Percentiles rank a stretch among this genome's conserved stretches.
Conservation (phyloP, 2,113 vertebrate species). For the Cariama cristata region DNA sequence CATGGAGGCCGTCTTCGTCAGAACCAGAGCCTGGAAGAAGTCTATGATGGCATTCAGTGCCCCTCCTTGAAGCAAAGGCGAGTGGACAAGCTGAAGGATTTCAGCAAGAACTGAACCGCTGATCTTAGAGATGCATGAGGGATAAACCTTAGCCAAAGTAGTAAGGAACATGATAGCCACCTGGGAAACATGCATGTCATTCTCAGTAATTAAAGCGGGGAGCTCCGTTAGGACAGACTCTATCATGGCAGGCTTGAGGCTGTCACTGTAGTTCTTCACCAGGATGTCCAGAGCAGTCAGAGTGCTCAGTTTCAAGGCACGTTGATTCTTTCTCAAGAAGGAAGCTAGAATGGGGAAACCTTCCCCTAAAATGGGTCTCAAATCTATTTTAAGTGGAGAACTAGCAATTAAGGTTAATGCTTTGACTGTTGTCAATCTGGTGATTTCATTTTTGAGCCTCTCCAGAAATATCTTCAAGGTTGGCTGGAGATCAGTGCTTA, state of each 20-base stretch:
- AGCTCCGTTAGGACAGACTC: slow-evolving; percentile 84
- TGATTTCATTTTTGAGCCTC: slow-evolving; percentile 92
- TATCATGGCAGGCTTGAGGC: slow-evolving; percentile 81
- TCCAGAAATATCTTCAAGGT: slow-evolving; percentile 89
- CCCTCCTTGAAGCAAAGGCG: slow-evolving; percentile 87
- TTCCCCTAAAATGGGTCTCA: slow-evolving; percentile 85
- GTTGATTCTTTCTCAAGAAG: slow-evolving; percentile 92
- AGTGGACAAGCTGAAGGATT: slow-evolving; percentile 85
- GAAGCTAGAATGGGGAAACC: slow-evolving; percentile 86
- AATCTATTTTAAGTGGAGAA: slow-evolving; percentile 85
- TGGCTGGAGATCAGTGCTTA: slow-evolving; percentile 82
- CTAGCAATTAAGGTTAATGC: slow-evolving; percentile 82
- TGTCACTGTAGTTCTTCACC: slow-evolving; percentile 83
- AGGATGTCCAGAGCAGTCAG: slow-evolving; percentile 85
- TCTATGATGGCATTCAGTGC: slow-evolving; percentile 81
- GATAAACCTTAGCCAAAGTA: slow-evolving; percentile 81
- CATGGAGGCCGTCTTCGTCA: slow-evolving; percentile 74
- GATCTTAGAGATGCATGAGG: slow-evolving; percentile 83
- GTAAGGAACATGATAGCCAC: slow-evolving; percentile 86
- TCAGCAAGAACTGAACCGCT: slow-evolving; percentile 78
- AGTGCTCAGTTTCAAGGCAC: slow-evolving; percentile 85
- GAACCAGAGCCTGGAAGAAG: slow-evolving; percentile 86
- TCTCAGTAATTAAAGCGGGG: slow-evolving; percentile 86
- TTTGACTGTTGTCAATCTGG: slow-evolving; percentile 87
- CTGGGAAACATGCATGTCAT: slow-evolving; percentile 93